Evolutionary conservation across 1,140 invertebrate genomes (phyloP), one percentile per base, ranked within the genome.

Genomic region (Caenorhabditis brenneri): DNA sequence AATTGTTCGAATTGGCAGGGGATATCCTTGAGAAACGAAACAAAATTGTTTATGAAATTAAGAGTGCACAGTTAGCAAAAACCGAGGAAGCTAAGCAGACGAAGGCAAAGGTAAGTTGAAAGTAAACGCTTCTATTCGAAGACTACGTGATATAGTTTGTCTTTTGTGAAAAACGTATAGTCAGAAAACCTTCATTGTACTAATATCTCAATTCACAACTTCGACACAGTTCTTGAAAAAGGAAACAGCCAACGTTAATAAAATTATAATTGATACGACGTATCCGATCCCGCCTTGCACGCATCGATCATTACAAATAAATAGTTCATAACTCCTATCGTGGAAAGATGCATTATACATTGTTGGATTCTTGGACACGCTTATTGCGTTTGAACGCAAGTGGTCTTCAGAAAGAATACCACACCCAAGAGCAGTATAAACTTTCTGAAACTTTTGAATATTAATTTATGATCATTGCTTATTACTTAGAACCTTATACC

Each of bases 291-390:
- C 81, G n/a, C 24, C 81, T 19, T 83, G 81, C 12, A 55, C 36
- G 27, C 81, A 83, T n/a, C 81, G 29, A 1, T 83, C 81, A 46
- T 83, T 83, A n/a, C 81, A 83, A 48, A 83, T 74, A 27, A 33
- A 74, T 10, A 83, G n/a, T 42, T 83, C 81, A 10, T 19, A n/a
- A 65, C 31, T 42, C 27, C 7, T n/a, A 22, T 81, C n/a, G 78
- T 22, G 46, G n/a, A n/a, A n/a, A n/a, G n/a, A n/a, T n/a, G n/a
- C 22, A n/a, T n/a, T 22, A 7, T 16, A 16, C 42, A n/a, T 7
- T n/a, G n/a, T n/a, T 2, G 7, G 16, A n/a, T 51, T 51, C 7
- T 2, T 51, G 15, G 49, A n/a, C 7, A n/a, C 7, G 15, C 22
- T 51, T n/a, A n/a, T n/a, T n/a, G 15, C 22, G 19, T 6, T 51